Percentiles rank a stretch among this genome's conserved stretches.
These are phyloP conservation scores for Tuberolachnus salignus DNA, from an alignment of 2,888 invertebrate species.

Conservation along the genomic window DNA sequence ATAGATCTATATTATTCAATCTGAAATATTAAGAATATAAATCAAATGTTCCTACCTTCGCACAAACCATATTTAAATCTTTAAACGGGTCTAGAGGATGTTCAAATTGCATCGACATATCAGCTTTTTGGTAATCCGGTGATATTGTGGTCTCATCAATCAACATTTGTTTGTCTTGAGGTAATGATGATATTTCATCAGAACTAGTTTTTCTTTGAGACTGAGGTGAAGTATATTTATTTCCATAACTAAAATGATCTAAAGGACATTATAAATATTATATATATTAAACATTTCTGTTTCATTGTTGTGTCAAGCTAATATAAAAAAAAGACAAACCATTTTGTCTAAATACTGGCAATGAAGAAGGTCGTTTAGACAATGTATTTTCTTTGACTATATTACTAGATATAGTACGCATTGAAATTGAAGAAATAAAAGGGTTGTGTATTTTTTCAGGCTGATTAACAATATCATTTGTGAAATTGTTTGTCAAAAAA, in stretches of 20 bases:
- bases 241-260: conserved; percentile 41
- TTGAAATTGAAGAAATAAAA: conserved; percentile 35
- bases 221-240: conserved; percentile 35
- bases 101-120: background rate
- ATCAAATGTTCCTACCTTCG: no score
- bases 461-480: background rate
- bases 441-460: conserved; percentile 20
- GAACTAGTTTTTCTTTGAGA: conserved; percentile 24
- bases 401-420: conserved; percentile 27
- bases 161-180: conserved; percentile 27
- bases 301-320: no score
- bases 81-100: conserved; percentile 26
- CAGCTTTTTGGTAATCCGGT: conserved; percentile 20
- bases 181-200: conserved; percentile 10
- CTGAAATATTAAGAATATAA: no score
- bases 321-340: conserved; percentile 12
- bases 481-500: background rate
- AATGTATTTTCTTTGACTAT: conserved; percentile 12
- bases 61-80: conserved; percentile 46
- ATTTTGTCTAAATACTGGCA: conserved; percentile 46
- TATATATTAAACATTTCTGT: background rate
- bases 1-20: no score
- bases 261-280: background rate
- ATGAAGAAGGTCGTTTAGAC: conserved; percentile 37
- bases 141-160: conserved; percentile 19